Conservation (phyloP, 2,113 vertebrate species). For the Antennarius striatus region DNA sequence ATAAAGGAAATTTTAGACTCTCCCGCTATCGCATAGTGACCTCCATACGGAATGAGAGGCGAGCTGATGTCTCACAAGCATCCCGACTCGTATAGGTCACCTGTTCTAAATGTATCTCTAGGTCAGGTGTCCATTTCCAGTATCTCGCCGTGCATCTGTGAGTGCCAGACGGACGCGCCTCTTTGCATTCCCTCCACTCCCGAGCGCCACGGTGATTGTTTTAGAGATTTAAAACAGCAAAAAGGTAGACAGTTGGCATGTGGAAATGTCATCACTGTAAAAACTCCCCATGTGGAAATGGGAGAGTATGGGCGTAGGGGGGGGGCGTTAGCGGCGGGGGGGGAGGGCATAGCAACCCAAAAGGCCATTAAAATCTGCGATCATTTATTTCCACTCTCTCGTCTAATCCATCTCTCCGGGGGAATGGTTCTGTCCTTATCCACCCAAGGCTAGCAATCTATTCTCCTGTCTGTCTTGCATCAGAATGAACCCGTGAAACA, state of each 20-base stretch:
- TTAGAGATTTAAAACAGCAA: slow-evolving; percentile 55
- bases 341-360: slow-evolving; percentile 72
- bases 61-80: slow-evolving; percentile 2
- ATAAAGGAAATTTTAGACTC: slow-evolving; percentile 3
- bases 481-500: slow-evolving; percentile 79
- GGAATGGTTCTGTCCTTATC: slow-evolving; percentile 83
- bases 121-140: slow-evolving; percentile 27
- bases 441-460: slow-evolving; percentile 85
- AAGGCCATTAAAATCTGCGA: slow-evolving; percentile 84
- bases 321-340: slow-evolving; percentile 11
- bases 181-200: not conserved
- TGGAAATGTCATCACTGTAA: slow-evolving; percentile 72
- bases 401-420: slow-evolving; percentile 83
- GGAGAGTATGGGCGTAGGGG: slow-evolving; percentile 31
- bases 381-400: slow-evolving; percentile 82
- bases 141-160: slow-evolving; percentile 25
- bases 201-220: slow-evolving; percentile 41
- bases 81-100: slow-evolving; percentile 28
- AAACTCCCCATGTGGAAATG: slow-evolving; percentile 61
- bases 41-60: slow-evolving; percentile 4
- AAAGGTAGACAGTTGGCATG: slow-evolving; percentile 59
- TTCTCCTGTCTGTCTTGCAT: slow-evolving; percentile 81
- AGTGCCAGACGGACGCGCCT: slow-evolving; percentile 26
- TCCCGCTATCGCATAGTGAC: not conserved
- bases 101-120: slow-evolving; percentile 5